Conservation (phyloP, 2,888 invertebrate genomes). For the Torymus auratus region DNA sequence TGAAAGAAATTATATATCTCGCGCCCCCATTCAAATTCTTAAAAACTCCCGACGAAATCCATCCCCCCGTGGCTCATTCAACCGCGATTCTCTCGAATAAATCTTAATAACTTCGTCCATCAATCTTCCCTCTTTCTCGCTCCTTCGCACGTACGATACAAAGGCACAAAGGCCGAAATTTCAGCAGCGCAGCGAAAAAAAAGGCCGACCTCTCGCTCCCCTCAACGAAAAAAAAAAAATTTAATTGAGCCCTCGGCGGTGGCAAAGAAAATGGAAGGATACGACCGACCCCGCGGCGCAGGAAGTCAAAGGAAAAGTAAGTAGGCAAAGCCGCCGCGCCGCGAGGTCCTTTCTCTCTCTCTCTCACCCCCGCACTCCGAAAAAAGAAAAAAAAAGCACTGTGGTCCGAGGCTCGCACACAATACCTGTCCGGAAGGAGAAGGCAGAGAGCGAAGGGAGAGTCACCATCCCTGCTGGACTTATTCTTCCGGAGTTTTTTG, state of each 20-base stretch:
- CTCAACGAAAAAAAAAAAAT: neutral
- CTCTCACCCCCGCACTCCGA: constrained; percentile 9
- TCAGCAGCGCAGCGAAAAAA: neutral
- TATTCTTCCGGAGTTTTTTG: constrained; percentile 48
- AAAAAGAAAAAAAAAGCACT: constrained; percentile 4
- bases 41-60: neutral
- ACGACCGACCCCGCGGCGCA: neutral
- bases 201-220: too few species aligned
- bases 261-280: constrained; percentile 4
- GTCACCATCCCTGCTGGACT: constrained; percentile 10
- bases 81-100: constrained; percentile 9
- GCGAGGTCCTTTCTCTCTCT: neutral
- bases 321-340: constrained; percentile 45
- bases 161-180: constrained; percentile 44
- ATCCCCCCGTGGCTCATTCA: neutral
- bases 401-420: constrained; percentile 20
- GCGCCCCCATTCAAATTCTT: too few species aligned
- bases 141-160: neutral
- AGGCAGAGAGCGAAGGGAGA: too few species aligned
- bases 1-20: too few species aligned
- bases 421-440: constrained; percentile 59
- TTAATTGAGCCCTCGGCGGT: constrained; percentile 40
- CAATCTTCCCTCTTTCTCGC: constrained; percentile 1
- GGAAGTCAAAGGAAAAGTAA: constrained; percentile 12
- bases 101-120: constrained; percentile 47